Conservation (phyloP, 2,888 invertebrate genomes). For the Agonopterix subpropinquella region DNA sequence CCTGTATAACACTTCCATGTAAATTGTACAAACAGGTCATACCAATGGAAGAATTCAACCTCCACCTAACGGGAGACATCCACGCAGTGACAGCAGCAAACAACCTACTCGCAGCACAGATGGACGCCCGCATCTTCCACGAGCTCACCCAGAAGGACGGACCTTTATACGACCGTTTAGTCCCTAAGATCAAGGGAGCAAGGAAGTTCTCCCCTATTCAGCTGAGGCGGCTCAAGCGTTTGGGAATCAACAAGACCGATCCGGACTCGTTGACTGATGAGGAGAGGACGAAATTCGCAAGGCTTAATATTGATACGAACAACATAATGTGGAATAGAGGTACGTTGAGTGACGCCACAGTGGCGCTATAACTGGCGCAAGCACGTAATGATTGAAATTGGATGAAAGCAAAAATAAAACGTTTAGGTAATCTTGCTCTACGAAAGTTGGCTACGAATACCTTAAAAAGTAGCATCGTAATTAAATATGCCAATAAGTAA, state of each 20-base stretch:
- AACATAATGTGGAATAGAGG: constrained; percentile 97
- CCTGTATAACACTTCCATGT: too few species aligned
- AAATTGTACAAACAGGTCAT: constrained; percentile 79
- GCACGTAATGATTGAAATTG: too few species aligned
- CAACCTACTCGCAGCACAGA: constrained; percentile 97
- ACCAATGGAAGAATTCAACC: constrained; percentile 99
- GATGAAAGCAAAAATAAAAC: too few species aligned
- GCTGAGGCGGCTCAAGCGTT: constrained; percentile 79
- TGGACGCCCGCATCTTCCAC: constrained; percentile 98
- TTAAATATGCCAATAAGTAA: too few species aligned
- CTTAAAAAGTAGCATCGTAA: too few species aligned
- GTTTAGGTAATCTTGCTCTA: too few species aligned
- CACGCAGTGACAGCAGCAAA: constrained; percentile 99
- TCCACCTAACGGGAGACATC: constrained; percentile 98
- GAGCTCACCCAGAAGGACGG: constrained; percentile 94
- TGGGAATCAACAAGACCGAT: constrained; percentile 91
- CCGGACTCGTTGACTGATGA: constrained; percentile 86
- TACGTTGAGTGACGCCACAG: constrained; percentile 31
- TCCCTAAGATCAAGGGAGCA: constrained; percentile 88
- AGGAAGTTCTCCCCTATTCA: constrained; percentile 93
- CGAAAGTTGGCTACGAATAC: too few species aligned
- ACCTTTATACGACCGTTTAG: constrained; percentile 90
- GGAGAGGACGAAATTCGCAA: constrained; percentile 86
- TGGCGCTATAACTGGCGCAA: too few species aligned
- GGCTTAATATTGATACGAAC: constrained; percentile 92